These are phyloP conservation scores for Diceros bicornis DNA, from an alignment of 2,797 vertebrate genomes.

Conservation along the genomic window DNA sequence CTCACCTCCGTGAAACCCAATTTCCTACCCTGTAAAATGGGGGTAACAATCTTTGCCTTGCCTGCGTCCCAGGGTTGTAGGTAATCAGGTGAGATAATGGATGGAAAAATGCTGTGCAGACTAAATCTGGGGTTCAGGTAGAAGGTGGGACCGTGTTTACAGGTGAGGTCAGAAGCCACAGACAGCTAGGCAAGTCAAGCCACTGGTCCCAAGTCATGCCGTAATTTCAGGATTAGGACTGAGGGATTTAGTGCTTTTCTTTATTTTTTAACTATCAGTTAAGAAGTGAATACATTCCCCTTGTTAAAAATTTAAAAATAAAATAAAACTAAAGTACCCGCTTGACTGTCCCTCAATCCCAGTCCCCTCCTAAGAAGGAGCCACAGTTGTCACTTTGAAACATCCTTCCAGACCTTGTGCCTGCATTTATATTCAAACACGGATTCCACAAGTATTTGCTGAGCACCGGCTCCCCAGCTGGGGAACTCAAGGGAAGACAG, in stretches of 20 bases:
- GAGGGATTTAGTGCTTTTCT: neutral
- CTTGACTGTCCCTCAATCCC: neutral
- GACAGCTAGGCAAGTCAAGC: neutral
- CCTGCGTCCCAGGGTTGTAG: neutral
- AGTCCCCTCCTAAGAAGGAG: neutral
- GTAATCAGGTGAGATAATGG: conserved; percentile 35
- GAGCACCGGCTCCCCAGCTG: neutral
- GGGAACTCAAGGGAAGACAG: neutral
- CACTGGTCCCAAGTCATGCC: neutral
- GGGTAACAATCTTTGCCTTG: conserved; percentile 9
- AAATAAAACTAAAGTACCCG: neutral
- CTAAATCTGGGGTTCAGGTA: neutral
- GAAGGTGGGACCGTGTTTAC: neutral
- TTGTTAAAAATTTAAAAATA: conserved; percentile 29
- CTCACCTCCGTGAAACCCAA: neutral
- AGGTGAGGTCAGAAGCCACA: conserved; percentile 71
- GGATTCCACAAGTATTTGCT: neutral
- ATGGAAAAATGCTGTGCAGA: neutral
- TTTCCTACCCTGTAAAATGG: neutral
- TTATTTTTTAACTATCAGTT: conserved; percentile 23
- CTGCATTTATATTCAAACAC: neutral
- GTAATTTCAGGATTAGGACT: conserved; percentile 43
- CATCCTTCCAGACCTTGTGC: neutral
- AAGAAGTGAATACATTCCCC: neutral
- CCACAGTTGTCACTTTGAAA: neutral